Percentiles rank a stretch among this genome's conserved stretches.
Conservation (phyloP, 2,888 invertebrate genomes). For the Anodontia alba region DNA sequence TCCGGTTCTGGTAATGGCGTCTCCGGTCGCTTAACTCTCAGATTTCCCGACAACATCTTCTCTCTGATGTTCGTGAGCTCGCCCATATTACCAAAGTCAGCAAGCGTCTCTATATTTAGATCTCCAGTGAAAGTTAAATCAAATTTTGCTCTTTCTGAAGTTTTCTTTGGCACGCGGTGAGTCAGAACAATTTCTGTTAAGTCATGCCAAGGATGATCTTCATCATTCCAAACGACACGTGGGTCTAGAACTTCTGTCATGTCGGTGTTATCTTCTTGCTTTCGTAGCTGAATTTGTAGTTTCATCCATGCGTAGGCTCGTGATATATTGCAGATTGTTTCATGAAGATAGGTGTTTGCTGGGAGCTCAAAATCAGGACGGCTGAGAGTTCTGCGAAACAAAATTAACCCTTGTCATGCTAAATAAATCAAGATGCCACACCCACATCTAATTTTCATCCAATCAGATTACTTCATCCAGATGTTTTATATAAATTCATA, state of each 20-base stretch:
- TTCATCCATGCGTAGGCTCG: conserved; percentile 34
- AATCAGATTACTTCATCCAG: too few relatives aligned
- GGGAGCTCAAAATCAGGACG: conserved; percentile 51
- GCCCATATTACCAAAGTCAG: conserved; percentile 37
- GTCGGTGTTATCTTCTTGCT: background rate
- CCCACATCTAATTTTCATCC: too few relatives aligned
- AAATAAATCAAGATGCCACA: too few relatives aligned
- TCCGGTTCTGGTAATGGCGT: background rate
- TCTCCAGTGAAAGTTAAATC: conserved; percentile 37
- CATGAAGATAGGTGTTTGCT: conserved; percentile 46
- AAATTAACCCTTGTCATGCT: too few relatives aligned
- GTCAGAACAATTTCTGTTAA: conserved; percentile 40
- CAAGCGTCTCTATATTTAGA: conserved; percentile 26
- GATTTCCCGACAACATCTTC: conserved; percentile 49
- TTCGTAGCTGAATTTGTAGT: conserved; percentile 51
- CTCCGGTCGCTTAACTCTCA: conserved; percentile 38
- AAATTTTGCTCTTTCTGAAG: conserved; percentile 43
- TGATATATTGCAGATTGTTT: conserved; percentile 37
- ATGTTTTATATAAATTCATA: too few relatives aligned
- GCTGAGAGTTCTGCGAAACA: conserved; percentile 40
- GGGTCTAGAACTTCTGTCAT: conserved; percentile 29
- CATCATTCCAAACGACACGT: conserved; percentile 42
- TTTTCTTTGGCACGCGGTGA: conserved; percentile 51
- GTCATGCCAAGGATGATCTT: conserved; percentile 46
- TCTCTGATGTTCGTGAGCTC: conserved; percentile 50